Percentiles rank a stretch among this genome's conserved stretches.
phyloP scores from a whole-genome alignment of 2,113 vertebrate genomes.

The Leucosticte australis region DNA sequence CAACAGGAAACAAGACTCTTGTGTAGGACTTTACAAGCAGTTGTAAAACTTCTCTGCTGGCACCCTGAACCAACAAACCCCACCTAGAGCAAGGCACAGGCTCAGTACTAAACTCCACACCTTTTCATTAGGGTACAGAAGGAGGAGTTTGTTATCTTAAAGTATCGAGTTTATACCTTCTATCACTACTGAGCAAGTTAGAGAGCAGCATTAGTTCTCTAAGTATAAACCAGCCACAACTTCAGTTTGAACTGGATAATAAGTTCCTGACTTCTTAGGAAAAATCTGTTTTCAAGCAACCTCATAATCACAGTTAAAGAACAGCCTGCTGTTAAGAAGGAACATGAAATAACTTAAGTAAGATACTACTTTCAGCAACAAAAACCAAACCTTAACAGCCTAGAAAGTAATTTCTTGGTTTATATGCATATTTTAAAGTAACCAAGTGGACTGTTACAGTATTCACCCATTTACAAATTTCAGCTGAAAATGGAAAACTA shows the following conservation, averaged over 20 bases:
- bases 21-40: background rate
- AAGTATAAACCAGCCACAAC: background rate
- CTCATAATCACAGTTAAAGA: background rate
- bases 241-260: background rate
- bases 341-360: background rate
- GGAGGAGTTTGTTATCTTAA: background rate
- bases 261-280: background rate
- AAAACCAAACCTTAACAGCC: background rate
- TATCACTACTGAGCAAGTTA: background rate
- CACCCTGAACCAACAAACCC: background rate
- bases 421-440: background rate
- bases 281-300: background rate
- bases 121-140: background rate
- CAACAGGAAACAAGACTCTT: accelerated
- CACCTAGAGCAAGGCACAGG: background rate
- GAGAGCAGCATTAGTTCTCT: background rate
- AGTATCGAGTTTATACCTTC: background rate
- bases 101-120: accelerated
- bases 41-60: background rate
- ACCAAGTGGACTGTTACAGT: background rate
- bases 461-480: background rate
- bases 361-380: background rate
- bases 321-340: background rate
- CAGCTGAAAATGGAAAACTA: background rate
- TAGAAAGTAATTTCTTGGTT: background rate